Conservation (phyloP, 2,797 vertebrate genomes). For the Poecilia velifera region DNA sequence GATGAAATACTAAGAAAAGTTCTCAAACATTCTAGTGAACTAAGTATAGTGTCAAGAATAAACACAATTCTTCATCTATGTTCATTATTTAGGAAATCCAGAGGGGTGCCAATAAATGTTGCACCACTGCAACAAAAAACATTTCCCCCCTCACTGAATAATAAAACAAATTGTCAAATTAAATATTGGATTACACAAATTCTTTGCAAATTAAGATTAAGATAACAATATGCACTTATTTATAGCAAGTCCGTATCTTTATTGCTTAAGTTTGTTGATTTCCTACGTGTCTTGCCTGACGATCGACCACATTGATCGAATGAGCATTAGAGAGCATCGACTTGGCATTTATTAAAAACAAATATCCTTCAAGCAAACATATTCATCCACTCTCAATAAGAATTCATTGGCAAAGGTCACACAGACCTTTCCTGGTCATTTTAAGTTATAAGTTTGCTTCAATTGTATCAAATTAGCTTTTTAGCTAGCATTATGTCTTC, state of each 20-base stretch:
- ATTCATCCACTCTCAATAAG: not conserved
- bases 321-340: not conserved
- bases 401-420: not conserved
- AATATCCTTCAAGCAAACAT: not conserved
- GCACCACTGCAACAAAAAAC: not conserved
- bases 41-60: not conserved
- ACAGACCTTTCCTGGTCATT: not conserved
- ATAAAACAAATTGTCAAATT: not conserved
- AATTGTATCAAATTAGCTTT: not conserved
- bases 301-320: not conserved
- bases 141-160: not conserved
- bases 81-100: not conserved
- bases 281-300: not conserved
- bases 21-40: not conserved
- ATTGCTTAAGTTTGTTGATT: not conserved
- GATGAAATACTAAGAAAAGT: not conserved
- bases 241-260: not conserved
- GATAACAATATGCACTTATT: not conserved
- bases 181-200: not conserved
- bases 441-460: not conserved
- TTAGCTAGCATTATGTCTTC: not conserved
- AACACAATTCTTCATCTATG: not conserved
- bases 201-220: not conserved
- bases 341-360: not conserved
- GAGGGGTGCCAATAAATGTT: not conserved